Conservation (phyloP, 2,113 vertebrate genomes). For the Sakesphorus luctuosus region DNA sequence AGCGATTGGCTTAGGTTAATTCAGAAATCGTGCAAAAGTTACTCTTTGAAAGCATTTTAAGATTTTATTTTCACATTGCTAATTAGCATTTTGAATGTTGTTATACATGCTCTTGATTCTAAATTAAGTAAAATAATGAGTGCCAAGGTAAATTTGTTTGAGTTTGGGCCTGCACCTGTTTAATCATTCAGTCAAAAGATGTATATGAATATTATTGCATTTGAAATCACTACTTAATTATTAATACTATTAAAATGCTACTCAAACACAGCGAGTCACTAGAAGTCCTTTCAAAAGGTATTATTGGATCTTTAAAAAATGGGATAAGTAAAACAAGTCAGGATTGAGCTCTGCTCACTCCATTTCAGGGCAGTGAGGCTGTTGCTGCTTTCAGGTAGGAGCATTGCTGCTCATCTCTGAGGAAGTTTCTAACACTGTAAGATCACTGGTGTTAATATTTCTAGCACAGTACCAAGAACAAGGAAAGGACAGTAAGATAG, state of each 20-base stretch:
- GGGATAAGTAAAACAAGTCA: background rate
- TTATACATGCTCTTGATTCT: slow-evolving; percentile 30
- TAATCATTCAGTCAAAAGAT: slow-evolving; percentile 54
- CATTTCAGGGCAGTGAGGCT: background rate
- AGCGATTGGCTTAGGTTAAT: slow-evolving; percentile 45
- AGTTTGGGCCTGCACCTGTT: slow-evolving; percentile 12
- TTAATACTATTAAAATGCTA: slow-evolving; percentile 17
- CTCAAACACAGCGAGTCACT: slow-evolving; percentile 31
- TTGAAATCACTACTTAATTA: slow-evolving; percentile 35
- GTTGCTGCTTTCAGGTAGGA: background rate
- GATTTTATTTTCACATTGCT: slow-evolving; percentile 55
- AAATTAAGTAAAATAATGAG: slow-evolving; percentile 62
- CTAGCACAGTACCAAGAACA: slow-evolving; percentile 51
- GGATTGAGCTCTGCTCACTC: background rate
- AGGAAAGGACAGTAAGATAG: slow-evolving; percentile 55
- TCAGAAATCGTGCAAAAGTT: slow-evolving; percentile 29
- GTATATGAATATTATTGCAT: background rate
- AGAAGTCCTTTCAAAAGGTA: slow-evolving; percentile 27
- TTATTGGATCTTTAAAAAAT: slow-evolving; percentile 23
- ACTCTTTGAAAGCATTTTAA: slow-evolving; percentile 19
- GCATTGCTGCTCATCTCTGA: background rate
- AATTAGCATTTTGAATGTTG: slow-evolving; percentile 54
- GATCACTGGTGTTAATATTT: background rate
- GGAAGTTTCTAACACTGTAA: background rate
- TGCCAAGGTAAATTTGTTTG: slow-evolving; percentile 40